Base-by-base conservation (phyloP, 35 echinoderm and acorn worm genomes). In the Lytechinus variegatus region DNA sequence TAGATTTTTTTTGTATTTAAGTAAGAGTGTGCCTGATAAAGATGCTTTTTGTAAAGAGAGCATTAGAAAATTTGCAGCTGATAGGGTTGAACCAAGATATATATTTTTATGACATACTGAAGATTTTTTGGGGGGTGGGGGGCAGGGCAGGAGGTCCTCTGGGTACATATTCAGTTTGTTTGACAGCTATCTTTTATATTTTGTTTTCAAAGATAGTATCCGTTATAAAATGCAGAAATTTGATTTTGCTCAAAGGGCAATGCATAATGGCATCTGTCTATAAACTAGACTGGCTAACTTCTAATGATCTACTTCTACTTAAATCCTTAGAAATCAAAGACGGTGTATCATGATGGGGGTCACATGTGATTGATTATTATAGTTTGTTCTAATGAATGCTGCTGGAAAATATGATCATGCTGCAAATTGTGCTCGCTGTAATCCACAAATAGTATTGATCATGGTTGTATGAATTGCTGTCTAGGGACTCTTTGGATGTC, bases 61-160 rank as follows among this genome's bases (percentile, higher is more conserved):
- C 66, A 79, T 79, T 79, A 79, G 66, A 79, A 79, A 44, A 79
- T 79, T 24, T 79, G 66, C 66, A 79, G 66, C 66, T 79, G 66
- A 79, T 79, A 79, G 66, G 66, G 66, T 79, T n/a, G 19, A 79
- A 79, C 66, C 66, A 79, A 79, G 19, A 79, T 79, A 24, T 79
- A n/a, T 79, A 71, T 79, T 79, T 79, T n/a, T 79, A 79, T 79
- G 16, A 79, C n/a, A 79, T 7, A 79, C 21, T 24, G 66, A 79
- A 79, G 66, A 79, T 79, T 79, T n/a, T 16, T 79, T 79, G 1
- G n/a, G 66, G 66, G 66, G 14, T 24, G 66, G 66, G 14, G 19
- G 66, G 19, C 66, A 58, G 13, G 56, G 56, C 13, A n/a, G n/a
- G n/a, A n/a, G n/a, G n/a, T n/a, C n/a, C n/a, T n/a, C n/a, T n/a